Evolutionary conservation across 2,797 vertebrate genomes (phyloP).

Genomic region (Nannoperca obscura): DNA sequence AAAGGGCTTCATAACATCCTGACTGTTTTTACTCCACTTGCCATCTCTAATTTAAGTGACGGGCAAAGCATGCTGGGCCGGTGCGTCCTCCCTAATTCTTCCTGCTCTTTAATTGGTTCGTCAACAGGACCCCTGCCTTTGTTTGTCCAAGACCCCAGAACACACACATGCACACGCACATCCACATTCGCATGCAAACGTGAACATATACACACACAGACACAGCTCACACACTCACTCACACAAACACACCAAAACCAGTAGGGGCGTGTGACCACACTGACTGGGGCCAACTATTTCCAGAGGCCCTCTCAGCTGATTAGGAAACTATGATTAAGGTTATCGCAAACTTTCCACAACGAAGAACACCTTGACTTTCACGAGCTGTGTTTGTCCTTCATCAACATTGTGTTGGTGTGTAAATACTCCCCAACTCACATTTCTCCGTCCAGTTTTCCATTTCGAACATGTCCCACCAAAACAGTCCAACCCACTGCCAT

Average conservation of each 20-base stretch:
- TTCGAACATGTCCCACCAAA: constrained; percentile 20
- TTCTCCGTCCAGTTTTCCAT: constrained; percentile 69
- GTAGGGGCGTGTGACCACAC: constrained; percentile 61
- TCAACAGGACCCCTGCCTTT: constrained; percentile 76
- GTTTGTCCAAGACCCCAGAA: constrained; percentile 65
- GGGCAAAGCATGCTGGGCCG: constrained; percentile 59
- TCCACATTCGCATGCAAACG: neutral
- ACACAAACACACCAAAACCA: constrained; percentile 65
- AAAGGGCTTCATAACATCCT: constrained; percentile 48
- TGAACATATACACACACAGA: constrained; percentile 24
- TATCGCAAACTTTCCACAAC: constrained; percentile 81
- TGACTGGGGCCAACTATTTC: constrained; percentile 66
- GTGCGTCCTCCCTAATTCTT: constrained; percentile 60
- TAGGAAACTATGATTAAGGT: constrained; percentile 75
- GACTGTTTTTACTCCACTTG: constrained; percentile 69
- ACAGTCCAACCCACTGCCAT: constrained; percentile 18
- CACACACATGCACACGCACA: constrained; percentile 25
- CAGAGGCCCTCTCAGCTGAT: constrained; percentile 69
- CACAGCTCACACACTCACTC: constrained; percentile 46
- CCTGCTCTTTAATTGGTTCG: constrained; percentile 79
- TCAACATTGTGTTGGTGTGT: constrained; percentile 59
- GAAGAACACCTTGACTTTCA: constrained; percentile 82
- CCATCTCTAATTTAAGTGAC: constrained; percentile 73
- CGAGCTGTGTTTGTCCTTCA: constrained; percentile 74
- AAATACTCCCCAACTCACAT: constrained; percentile 63